Percentiles rank a stretch among this genome's conserved stretches.
Evolutionary conservation across 2,113 vertebrate species (phyloP).

Genomic region (Sceloporus tristichus): DNA sequence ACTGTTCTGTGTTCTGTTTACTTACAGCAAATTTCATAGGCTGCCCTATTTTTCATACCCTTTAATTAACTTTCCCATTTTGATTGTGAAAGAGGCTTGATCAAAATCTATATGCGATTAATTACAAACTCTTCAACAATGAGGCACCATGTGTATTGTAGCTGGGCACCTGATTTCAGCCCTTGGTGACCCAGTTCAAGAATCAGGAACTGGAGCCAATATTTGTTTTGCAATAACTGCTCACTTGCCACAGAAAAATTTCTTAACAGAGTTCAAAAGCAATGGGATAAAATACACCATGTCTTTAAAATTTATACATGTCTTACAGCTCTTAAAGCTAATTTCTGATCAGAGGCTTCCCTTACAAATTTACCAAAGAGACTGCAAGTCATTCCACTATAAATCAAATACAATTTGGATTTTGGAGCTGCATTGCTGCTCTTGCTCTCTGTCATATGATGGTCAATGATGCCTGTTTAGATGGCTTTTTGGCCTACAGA

Average conservation of each 20-base stretch:
- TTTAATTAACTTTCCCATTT: not conserved
- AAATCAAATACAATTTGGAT: not conserved
- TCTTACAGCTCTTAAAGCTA: not conserved
- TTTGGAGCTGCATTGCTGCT: not conserved
- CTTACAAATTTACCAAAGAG: not conserved
- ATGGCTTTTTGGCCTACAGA: not conserved
- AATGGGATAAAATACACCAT: not conserved
- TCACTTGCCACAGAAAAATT: not conserved
- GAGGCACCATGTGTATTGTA: not conserved
- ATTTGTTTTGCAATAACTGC: not conserved
- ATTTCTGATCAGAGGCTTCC: not conserved
- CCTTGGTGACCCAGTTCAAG: not conserved
- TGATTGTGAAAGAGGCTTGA: not conserved
- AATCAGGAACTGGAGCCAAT: not conserved
- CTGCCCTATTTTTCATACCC: not conserved
- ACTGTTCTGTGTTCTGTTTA: not conserved
- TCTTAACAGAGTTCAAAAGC: not conserved
- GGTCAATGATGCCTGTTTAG: not conserved
- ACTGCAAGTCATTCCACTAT: not conserved
- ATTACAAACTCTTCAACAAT: not conserved
- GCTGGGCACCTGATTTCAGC: not conserved
- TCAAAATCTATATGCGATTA: not conserved
- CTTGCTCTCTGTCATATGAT: not conserved
- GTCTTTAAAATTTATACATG: not conserved
- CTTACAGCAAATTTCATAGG: not conserved